Conservation (phyloP, 2,797 vertebrate species). For the Basileuterus tristriatus region DNA sequence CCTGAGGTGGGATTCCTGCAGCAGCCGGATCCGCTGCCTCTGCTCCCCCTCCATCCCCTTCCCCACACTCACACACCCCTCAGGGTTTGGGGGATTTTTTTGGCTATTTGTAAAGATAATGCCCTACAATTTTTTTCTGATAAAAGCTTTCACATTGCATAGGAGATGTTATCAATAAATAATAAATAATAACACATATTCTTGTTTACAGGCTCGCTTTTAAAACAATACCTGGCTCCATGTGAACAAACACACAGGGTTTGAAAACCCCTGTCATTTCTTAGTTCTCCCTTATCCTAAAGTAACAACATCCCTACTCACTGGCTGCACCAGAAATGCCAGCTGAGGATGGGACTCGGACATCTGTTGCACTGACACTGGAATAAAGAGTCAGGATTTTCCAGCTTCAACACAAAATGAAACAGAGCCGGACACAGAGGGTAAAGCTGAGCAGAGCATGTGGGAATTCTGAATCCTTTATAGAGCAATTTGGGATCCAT, state of each 20-base stretch:
- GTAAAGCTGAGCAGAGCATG: not conserved
- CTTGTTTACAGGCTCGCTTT: not conserved
- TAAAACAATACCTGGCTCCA: not conserved
- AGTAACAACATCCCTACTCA: not conserved
- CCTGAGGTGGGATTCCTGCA: accelerated
- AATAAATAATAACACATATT: not conserved
- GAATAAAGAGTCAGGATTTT: not conserved
- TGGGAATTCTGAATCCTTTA: not conserved
- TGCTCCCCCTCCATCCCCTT: not conserved
- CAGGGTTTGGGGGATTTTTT: accelerated
- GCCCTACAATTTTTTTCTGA: not conserved
- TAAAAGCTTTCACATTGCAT: accelerated
- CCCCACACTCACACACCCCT: not conserved
- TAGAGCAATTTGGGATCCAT: not conserved
- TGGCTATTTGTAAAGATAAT: not conserved
- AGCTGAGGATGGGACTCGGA: accelerated
- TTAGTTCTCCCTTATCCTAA: not conserved
- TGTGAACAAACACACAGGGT: not conserved
- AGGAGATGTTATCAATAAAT: not conserved
- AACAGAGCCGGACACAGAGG: not conserved
- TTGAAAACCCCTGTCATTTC: accelerated
- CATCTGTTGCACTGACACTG: not conserved
- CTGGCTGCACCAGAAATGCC: not conserved
- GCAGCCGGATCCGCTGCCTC: not conserved
- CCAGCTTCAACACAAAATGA: not conserved